phyloP scores from a whole-genome alignment of 2,888 invertebrate genomes.

The Drosophila putrida region DNA sequence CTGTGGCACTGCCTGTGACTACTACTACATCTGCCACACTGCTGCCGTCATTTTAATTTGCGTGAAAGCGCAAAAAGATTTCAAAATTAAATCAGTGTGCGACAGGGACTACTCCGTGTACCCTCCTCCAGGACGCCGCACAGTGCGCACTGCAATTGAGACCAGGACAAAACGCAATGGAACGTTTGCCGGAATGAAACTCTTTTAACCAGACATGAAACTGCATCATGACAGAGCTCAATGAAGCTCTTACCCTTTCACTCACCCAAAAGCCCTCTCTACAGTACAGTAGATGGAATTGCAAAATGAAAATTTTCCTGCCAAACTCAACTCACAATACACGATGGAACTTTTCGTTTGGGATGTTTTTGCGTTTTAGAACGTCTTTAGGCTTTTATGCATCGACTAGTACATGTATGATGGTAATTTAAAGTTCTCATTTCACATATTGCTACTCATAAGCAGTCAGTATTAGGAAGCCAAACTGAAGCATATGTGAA shows the following conservation, averaged over 20 bases:
- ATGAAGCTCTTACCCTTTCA: conserved; percentile 9
- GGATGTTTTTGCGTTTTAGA: conserved; percentile 43
- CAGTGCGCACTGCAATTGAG: conserved; percentile 36
- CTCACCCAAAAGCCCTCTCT: background rate
- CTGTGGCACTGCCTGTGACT: conserved; percentile 1
- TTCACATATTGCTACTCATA: background rate
- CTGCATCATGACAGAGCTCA: conserved; percentile 25
- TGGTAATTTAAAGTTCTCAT: conserved; percentile 3
- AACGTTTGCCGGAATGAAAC: conserved; percentile 37
- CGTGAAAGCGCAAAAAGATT: conserved; percentile 71
- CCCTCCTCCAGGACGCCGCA: conserved; percentile 3
- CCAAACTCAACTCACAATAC: conserved; percentile 62
- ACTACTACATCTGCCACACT: background rate
- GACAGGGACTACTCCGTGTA: conserved; percentile 16
- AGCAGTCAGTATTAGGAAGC: background rate
- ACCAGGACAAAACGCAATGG: conserved; percentile 21
- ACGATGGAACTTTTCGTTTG: conserved; percentile 58
- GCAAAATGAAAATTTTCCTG: conserved; percentile 60
- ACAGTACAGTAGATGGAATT: conserved; percentile 1
- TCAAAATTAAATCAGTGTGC: conserved; percentile 73
- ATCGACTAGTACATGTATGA: conserved; percentile 1
- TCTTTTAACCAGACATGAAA: conserved; percentile 47
- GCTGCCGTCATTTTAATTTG: conserved; percentile 68
- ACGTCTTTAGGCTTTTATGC: conserved; percentile 1
- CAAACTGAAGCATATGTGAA: background rate